Evolutionary conservation across 2,888 invertebrate genomes (phyloP).

Genomic region (Ophion obscuratus): DNA sequence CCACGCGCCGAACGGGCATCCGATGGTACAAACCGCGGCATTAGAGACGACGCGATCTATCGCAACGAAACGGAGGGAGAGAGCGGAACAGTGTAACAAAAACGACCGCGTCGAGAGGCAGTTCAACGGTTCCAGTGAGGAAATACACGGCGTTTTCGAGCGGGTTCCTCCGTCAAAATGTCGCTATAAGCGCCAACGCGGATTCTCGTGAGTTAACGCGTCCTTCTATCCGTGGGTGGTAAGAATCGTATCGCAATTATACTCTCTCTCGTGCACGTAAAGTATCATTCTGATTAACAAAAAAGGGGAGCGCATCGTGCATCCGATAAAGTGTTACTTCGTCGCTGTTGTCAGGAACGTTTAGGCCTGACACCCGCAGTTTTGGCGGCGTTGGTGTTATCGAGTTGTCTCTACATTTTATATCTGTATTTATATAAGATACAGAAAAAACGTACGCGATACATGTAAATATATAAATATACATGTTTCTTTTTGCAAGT

Average conservation of each 20-base stretch:
- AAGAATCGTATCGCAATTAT: constrained; percentile 27
- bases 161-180: constrained; percentile 79
- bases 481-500: background rate
- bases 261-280: background rate
- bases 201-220: constrained; percentile 73
- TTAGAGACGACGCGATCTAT: constrained; percentile 30
- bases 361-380: constrained; percentile 6
- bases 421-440: constrained; percentile 12
- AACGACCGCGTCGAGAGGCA: constrained; percentile 34
- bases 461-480: constrained; percentile 1
- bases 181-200: constrained; percentile 81
- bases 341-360: constrained; percentile 1
- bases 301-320: background rate
- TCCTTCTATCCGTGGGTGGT: constrained; percentile 40
- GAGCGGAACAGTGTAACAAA: constrained; percentile 30
- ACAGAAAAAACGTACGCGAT: background rate
- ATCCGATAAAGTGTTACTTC: background rate
- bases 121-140: constrained; percentile 56
- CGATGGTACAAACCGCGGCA: constrained; percentile 48
- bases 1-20: constrained; percentile 42
- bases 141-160: constrained; percentile 61
- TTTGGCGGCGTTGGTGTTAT: constrained; percentile 45
- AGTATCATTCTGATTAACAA: background rate
- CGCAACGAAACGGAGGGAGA: constrained; percentile 43
- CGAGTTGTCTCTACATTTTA: constrained; percentile 36